phyloP scores from a whole-genome alignment of 2,797 vertebrate genomes.

The Myotis pilosus region DNA sequence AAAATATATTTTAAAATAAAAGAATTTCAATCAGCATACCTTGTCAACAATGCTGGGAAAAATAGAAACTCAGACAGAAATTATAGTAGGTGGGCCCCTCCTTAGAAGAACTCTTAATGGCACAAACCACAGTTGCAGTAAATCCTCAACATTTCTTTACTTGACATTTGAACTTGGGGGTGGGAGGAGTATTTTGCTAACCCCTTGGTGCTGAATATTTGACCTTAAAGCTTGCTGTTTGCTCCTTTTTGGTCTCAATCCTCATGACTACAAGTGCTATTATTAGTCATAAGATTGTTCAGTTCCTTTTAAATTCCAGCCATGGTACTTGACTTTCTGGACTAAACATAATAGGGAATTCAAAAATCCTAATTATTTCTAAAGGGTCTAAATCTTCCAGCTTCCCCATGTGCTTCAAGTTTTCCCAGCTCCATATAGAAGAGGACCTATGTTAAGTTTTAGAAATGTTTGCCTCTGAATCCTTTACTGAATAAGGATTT shows the following conservation, averaged over 20 bases:
- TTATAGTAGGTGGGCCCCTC: not conserved
- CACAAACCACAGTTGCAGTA: not conserved
- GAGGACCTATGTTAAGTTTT: not conserved
- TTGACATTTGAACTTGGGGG: conserved; percentile 33
- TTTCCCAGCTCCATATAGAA: not conserved
- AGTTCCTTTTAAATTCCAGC: conserved; percentile 70
- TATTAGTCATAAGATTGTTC: conserved; percentile 72
- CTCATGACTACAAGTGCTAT: conserved; percentile 75
- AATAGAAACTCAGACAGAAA: conserved; percentile 18
- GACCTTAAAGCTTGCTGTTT: conserved; percentile 56
- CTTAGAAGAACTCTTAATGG: not conserved
- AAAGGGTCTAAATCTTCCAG: conserved; percentile 43
- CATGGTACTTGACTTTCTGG: conserved; percentile 58
- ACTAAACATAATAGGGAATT: conserved; percentile 54
- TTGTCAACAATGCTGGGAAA: conserved; percentile 11
- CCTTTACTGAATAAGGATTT: not conserved
- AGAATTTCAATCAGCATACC: conserved; percentile 11
- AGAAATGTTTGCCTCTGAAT: not conserved
- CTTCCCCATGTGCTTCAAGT: not conserved
- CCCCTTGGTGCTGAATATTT: conserved; percentile 60
- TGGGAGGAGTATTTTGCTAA: conserved; percentile 40
- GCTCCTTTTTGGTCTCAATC: conserved; percentile 53
- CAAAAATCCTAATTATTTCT: conserved; percentile 62
- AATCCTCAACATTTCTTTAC: conserved; percentile 16
- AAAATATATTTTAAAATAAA: not conserved